phyloP scores from a whole-genome alignment of 2,888 invertebrate genomes.

The Sympetrum striolatum region DNA sequence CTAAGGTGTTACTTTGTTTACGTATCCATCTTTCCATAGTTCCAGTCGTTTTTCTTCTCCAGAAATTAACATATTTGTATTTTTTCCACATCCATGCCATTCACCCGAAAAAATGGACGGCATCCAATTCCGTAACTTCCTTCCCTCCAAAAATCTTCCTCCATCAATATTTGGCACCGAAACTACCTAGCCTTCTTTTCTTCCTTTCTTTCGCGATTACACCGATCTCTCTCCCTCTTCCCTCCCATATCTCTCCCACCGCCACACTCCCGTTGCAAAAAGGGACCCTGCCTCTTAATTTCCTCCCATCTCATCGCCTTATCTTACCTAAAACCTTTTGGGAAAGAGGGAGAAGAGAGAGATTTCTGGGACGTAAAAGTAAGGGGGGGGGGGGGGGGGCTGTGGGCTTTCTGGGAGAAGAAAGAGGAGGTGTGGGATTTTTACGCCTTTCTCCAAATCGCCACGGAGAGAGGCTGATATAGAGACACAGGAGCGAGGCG shows the following conservation, averaged over 20 bases:
- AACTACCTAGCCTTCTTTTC: neutral
- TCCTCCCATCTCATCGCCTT: conserved; percentile 30
- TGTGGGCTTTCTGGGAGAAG: neutral
- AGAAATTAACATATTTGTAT: too few species aligned
- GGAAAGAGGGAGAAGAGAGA: neutral
- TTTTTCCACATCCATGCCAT: neutral
- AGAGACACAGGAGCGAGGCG: neutral
- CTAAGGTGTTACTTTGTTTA: too few species aligned
- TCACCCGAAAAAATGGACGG: neutral
- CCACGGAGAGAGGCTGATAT: neutral
- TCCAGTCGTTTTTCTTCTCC: too few species aligned
- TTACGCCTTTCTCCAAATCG: neutral
- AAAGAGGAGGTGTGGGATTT: neutral
- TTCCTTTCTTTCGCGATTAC: neutral
- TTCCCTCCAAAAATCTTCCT: neutral
- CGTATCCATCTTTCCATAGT: too few species aligned
- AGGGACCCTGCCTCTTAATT: conserved; percentile 11
- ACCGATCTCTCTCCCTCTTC: neutral
- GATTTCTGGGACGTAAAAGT: conserved; percentile 9
- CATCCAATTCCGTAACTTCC: neutral
- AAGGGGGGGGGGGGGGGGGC: neutral
- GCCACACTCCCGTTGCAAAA: neutral
- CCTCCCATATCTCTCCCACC: neutral
- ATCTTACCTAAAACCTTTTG: neutral
- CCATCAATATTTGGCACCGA: neutral